Percentiles rank a stretch among this genome's conserved stretches.
Conservation (phyloP, 2,797 vertebrate genomes). For the Rousettus madagascariensis region DNA sequence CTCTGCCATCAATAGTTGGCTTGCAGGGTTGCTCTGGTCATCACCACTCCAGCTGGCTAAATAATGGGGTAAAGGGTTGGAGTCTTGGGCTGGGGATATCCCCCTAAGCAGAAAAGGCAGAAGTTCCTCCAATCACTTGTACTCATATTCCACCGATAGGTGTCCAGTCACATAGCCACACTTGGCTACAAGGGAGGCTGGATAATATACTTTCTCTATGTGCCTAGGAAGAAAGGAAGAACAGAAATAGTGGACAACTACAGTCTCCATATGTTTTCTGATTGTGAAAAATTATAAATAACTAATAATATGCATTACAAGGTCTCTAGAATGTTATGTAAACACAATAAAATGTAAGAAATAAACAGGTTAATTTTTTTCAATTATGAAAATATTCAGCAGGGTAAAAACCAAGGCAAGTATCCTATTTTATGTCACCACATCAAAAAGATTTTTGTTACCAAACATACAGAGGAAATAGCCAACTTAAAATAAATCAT, state of each 20-base stretch:
- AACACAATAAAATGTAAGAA: neutral
- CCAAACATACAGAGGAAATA: slow-evolving; percentile 48
- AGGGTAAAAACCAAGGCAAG: slow-evolving; percentile 22
- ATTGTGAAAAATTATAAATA: neutral
- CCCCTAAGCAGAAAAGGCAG: neutral
- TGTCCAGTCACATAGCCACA: neutral
- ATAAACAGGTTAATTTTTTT: neutral
- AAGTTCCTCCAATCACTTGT: neutral
- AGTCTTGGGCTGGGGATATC: neutral
- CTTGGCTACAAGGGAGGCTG: neutral
- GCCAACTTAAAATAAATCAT: slow-evolving; percentile 63
- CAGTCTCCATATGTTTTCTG: neutral
- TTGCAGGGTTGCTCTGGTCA: neutral
- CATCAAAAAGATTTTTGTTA: slow-evolving; percentile 57
- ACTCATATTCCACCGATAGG: neutral
- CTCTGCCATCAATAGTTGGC: neutral
- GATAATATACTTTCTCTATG: neutral
- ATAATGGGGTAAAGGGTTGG: neutral
- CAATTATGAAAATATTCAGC: slow-evolving; percentile 1
- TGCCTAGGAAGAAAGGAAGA: neutral
- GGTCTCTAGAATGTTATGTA: neutral
- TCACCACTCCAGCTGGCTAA: neutral
- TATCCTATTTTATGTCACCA: slow-evolving; percentile 41
- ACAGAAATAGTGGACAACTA: neutral
- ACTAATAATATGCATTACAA: neutral